These are phyloP conservation scores for Orussus abietinus DNA, from an alignment of 1,140 invertebrate species.

Conservation along the genomic window DNA sequence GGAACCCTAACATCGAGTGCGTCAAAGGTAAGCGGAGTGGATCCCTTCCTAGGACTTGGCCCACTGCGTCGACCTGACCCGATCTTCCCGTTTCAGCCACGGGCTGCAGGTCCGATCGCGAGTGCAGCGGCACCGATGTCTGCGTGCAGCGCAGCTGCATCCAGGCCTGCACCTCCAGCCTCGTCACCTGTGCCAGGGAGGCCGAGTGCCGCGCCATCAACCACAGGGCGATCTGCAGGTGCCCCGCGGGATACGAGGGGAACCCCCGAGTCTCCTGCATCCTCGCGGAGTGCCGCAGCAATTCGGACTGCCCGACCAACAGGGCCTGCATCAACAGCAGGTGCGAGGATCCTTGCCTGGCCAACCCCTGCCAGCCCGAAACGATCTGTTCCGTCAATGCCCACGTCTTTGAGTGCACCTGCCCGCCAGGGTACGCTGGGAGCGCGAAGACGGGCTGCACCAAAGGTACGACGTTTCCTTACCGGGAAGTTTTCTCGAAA, in stretches of 20 bases:
- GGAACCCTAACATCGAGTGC: conserved; percentile 75
- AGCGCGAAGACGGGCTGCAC: conserved; percentile 65
- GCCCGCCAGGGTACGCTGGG: conserved; percentile 72
- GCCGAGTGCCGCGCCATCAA: conserved; percentile 74
- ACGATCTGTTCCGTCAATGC: conserved; percentile 73
- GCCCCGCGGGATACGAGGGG: conserved; percentile 73
- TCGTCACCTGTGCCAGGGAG: conserved; percentile 64
- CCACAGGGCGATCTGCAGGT: conserved; percentile 77
- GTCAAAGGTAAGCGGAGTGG: conserved; percentile 57
- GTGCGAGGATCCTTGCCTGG: conserved; percentile 72
- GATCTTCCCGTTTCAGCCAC: conserved; percentile 45
- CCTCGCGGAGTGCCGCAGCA: conserved; percentile 71
- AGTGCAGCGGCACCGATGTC: conserved; percentile 71
- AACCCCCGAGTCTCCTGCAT: conserved; percentile 74
- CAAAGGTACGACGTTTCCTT: conserved; percentile 39
- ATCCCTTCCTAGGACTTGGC: too few species aligned
- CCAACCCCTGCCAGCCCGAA: conserved; percentile 64
- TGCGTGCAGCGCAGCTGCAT: conserved; percentile 77
- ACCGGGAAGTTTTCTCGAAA: neutral
- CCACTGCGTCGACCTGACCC: too few species aligned
- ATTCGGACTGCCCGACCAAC: conserved; percentile 70
- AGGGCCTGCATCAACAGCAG: conserved; percentile 76
- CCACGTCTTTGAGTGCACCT: conserved; percentile 72
- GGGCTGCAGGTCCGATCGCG: conserved; percentile 68
- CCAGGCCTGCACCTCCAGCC: conserved; percentile 68